Evolutionary conservation across 1,140 invertebrate species (phyloP).

Genomic region (Drosophila burlai): DNA sequence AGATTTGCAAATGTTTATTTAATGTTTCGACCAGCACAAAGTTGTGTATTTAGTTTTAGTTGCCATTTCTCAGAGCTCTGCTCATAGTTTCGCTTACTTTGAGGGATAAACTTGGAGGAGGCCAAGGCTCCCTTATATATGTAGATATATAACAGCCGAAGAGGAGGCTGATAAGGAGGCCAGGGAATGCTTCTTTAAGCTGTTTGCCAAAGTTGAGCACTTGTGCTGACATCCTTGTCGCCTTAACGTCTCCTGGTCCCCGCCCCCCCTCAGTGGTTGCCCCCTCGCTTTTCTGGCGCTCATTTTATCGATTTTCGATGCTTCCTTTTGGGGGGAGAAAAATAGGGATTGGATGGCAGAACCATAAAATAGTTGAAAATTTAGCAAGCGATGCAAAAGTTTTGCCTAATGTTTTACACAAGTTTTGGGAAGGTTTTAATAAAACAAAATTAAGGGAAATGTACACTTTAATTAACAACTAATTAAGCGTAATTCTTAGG

Average conservation of each 20-base stretch:
- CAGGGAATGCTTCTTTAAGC: slow-evolving; percentile 45
- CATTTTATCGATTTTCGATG: slow-evolving; percentile 68
- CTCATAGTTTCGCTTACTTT: slow-evolving; percentile 8
- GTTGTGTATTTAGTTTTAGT: slow-evolving; percentile 6
- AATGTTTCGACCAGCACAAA: slow-evolving; percentile 22
- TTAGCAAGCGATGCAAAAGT: neutral
- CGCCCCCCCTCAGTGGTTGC: neutral
- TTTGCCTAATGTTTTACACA: neutral
- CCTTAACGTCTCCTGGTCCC: neutral
- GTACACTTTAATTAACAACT: slow-evolving; percentile 7
- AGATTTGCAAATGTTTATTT: slow-evolving; percentile 41
- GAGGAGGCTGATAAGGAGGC: neutral
- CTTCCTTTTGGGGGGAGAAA: neutral
- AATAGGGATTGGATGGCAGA: too few relatives aligned
- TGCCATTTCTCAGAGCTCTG: neutral
- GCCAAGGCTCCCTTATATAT: neutral
- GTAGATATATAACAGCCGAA: neutral
- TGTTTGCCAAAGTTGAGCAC: slow-evolving; percentile 34
- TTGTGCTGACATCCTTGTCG: slow-evolving; percentile 49
- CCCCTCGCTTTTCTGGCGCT: slow-evolving; percentile 6
- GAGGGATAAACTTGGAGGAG: slow-evolving; percentile 1
- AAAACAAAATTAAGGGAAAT: neutral
- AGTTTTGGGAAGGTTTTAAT: neutral
- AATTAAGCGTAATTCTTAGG: neutral
- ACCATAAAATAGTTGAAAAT: slow-evolving; percentile 21